phyloP scores from a whole-genome alignment of 2,888 invertebrate genomes.

The Pammene aurita region DNA sequence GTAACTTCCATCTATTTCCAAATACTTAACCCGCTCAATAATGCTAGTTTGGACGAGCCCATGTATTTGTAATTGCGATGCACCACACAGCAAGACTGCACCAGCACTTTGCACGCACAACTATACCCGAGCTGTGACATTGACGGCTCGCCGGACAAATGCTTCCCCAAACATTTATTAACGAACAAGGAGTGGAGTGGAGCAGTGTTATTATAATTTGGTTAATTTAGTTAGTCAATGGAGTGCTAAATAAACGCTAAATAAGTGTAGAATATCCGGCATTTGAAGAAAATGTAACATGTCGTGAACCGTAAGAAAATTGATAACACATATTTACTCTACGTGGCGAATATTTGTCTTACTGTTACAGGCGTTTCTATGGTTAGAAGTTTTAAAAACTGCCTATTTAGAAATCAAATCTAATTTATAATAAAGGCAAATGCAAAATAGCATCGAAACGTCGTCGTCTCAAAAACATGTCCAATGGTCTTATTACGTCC shows the following conservation, averaged over 20 bases:
- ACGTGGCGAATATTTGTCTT: too few species aligned
- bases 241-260: too few species aligned
- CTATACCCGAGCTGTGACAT: slow-evolving; percentile 65
- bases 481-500: too few species aligned
- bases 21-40: slow-evolving; percentile 33
- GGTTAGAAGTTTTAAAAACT: too few species aligned
- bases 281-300: background rate
- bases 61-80: slow-evolving; percentile 28
- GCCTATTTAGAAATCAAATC: too few species aligned
- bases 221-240: background rate
- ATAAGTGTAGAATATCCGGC: too few species aligned
- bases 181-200: slow-evolving; percentile 54
- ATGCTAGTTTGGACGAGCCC: slow-evolving; percentile 7
- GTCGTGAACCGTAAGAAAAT: too few species aligned
- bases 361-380: too few species aligned
- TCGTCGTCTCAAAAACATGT: too few species aligned
- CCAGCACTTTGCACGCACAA: slow-evolving; percentile 36
- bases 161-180: slow-evolving; percentile 80
- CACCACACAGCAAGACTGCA: slow-evolving; percentile 35
- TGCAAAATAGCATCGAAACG: too few species aligned
- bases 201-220: slow-evolving; percentile 8
- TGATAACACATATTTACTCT: too few species aligned
- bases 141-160: slow-evolving; percentile 79
- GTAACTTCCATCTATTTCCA: background rate
- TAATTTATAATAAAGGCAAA: too few species aligned